phyloP scores from a whole-genome alignment of 2,113 vertebrate species.

The Nannospalax galili region DNA sequence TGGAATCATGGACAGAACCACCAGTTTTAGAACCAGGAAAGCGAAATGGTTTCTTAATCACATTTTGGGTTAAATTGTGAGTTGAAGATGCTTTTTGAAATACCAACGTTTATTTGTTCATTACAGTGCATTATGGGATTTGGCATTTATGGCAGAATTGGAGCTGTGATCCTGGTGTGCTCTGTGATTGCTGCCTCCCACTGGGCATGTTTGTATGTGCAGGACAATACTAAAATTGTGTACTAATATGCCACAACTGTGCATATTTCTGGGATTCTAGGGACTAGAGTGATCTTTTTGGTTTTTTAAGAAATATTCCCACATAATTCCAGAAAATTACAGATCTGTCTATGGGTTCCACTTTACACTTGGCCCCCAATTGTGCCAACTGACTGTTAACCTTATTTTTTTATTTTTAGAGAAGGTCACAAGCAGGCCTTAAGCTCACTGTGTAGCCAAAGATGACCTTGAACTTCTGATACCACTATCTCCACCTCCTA shows the following conservation, averaged over 20 bases:
- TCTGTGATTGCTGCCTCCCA: neutral
- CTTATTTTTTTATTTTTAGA: neutral
- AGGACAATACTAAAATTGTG: neutral
- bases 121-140: neutral
- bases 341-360: neutral
- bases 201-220: accelerated
- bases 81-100: neutral
- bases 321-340: neutral
- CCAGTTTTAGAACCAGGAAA: neutral
- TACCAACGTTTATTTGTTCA: neutral
- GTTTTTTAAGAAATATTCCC: neutral
- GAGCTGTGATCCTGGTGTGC: no score
- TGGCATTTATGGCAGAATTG: neutral
- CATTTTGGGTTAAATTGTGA: neutral
- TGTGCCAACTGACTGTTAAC: no score
- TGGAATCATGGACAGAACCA: neutral
- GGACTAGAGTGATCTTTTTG: neutral
- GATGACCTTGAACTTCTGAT: no score
- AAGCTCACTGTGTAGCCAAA: neutral
- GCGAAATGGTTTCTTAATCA: neutral
- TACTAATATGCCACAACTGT: neutral
- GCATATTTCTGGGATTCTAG: neutral
- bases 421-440: neutral
- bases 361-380: neutral
- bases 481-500: neutral